Conservation (phyloP, 2,113 vertebrate species). For the Centrocercus urophasianus region DNA sequence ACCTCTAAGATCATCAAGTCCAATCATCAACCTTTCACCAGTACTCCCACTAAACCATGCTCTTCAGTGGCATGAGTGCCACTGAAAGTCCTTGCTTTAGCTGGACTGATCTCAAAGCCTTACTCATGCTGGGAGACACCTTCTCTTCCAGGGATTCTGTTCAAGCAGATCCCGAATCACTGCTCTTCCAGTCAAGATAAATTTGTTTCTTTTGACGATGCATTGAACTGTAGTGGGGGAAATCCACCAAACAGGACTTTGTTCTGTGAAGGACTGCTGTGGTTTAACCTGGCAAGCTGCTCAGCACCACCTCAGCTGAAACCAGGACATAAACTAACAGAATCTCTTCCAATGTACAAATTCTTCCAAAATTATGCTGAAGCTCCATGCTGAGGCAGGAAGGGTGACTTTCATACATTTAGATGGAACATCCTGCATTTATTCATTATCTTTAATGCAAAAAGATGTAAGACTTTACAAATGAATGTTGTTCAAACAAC, state of each 20-base stretch:
- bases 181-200: background rate
- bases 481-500: background rate
- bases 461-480: background rate
- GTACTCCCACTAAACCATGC: too few relatives aligned
- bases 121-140: background rate
- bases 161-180: background rate
- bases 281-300: too few relatives aligned
- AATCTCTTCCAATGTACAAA: background rate
- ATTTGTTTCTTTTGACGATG: background rate
- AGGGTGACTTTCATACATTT: background rate
- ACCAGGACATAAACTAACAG: background rate
- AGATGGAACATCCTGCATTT: background rate
- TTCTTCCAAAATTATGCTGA: background rate
- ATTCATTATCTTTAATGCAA: background rate
- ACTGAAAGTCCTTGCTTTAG: background rate
- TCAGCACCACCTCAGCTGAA: too few relatives aligned
- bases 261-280: background rate
- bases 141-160: background rate
- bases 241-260: background rate
- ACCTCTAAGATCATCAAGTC: too few relatives aligned
- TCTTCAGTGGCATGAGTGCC: too few relatives aligned
- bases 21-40: too few relatives aligned
- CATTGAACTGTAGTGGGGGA: fast-evolving
- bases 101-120: background rate
- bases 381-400: fast-evolving